Base-by-base conservation (phyloP, 2,888 invertebrate species). In the Mayetiola destructor region DNA sequence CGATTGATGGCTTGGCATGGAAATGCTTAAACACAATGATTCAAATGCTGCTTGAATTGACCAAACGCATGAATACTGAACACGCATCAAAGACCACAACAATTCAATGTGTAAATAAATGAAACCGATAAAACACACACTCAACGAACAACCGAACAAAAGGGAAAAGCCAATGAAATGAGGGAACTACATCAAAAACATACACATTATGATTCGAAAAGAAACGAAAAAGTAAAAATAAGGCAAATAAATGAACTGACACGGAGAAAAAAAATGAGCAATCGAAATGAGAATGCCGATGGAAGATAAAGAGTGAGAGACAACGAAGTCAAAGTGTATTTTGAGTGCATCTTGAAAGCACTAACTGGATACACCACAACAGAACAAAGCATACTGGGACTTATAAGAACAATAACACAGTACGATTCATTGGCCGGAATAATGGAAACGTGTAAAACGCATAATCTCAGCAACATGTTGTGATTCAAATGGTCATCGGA, bases 51-150 rank as follows among this genome's bases (percentile, higher is more conserved):
- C 23, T 42, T 14, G 42, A 3, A 23, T n/a, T 42, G 23, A 42
- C 42, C 20, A 40, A 9, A 23, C 48, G n/a, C 48, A 48, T 27
- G 14, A 23, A 48, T 39, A 5, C n/a, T 39, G 20, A n/a, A 9
- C 23, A 40, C 20, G 21, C 21, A 40, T 21, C 20, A 40, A 40
- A 40, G 16, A 9, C n/a, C 27, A 27, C 48, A 48, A 48, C 48
- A 48, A 48, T 48, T 48, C 48, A 48, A 27, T 48, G 48, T 48
- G 48, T 48, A 48, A 48, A 48, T 48, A 48, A 48, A 48, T 48
- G 48, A 42, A 42, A 42, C n/a, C 42, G 42, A 48, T 27, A 48
- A 48, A n/a, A n/a, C n/a, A n/a, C n/a, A n/a, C n/a, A 48, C 48
- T 27, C 48, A 48, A 48, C 48, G 27, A 27, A 48, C 48, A 16